These are phyloP conservation scores for Fulica atra DNA, from an alignment of 2,113 vertebrate genomes.

Conservation along the genomic window DNA sequence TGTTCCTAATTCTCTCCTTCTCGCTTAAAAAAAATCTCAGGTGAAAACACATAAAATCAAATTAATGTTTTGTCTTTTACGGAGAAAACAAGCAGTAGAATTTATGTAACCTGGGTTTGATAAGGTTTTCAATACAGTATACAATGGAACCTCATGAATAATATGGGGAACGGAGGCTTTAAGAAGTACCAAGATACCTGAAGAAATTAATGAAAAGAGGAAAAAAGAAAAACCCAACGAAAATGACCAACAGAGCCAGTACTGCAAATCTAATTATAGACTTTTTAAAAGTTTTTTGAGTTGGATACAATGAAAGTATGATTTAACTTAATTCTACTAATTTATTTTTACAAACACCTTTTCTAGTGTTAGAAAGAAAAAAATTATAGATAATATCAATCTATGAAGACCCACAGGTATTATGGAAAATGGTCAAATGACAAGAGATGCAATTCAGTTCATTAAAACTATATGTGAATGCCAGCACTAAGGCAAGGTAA, in stretches of 20 bases:
- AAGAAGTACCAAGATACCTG: not conserved
- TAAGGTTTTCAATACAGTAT: not conserved
- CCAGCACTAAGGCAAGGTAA: not conserved
- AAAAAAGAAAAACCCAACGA: too few species aligned
- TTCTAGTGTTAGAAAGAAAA: not conserved
- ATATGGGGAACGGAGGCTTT: not conserved
- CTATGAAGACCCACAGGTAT: not conserved
- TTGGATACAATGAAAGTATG: not conserved
- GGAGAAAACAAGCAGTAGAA: not conserved
- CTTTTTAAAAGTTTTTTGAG: not conserved
- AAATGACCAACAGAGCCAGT: not conserved
- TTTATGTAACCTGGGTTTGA: not conserved
- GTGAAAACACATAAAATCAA: not conserved
- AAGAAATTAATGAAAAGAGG: not conserved
- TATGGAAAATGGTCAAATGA: not conserved
- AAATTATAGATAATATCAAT: not conserved
- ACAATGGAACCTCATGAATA: not conserved
- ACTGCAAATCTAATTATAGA: not conserved
- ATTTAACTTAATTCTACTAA: not conserved
- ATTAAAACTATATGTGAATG: not conserved
- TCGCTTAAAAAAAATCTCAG: not conserved
- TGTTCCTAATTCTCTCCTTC: not conserved
- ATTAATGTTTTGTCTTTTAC: not conserved
- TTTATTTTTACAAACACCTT: not conserved
- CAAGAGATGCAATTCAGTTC: not conserved